These are phyloP conservation scores for Macaria liturata DNA, from an alignment of 2,888 invertebrate species.

Conservation along the genomic window DNA sequence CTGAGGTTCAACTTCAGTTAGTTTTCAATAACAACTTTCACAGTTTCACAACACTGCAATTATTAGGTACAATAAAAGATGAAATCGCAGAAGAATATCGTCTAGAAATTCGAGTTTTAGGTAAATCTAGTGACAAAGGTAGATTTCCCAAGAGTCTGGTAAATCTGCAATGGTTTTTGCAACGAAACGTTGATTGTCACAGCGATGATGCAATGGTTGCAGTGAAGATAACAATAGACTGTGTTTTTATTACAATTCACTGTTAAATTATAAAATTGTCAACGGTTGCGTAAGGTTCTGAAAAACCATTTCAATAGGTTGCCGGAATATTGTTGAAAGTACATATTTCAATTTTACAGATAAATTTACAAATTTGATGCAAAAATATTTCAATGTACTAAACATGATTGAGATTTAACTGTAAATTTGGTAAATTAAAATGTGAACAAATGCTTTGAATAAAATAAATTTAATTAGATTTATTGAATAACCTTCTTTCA, in stretches of 20 bases:
- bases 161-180: conserved; percentile 28
- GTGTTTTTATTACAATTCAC: conserved; percentile 26
- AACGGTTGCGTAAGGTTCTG: too few species aligned
- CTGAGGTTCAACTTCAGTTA: conserved; percentile 13
- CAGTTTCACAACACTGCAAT: conserved; percentile 15
- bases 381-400: too few species aligned
- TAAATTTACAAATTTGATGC: too few species aligned
- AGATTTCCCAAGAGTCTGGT: conserved; percentile 22
- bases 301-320: too few species aligned
- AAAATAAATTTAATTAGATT: too few species aligned
- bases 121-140: conserved; percentile 11
- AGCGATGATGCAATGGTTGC: conserved; percentile 34
- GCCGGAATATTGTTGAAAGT: too few species aligned
- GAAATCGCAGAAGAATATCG: not conserved
- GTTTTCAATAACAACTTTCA: conserved; percentile 26
- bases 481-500: too few species aligned
- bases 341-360: too few species aligned
- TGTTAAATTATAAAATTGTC: conserved; percentile 18
- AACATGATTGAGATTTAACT: too few species aligned
- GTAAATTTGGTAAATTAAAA: too few species aligned
- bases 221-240: conserved; percentile 34
- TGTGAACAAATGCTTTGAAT: too few species aligned
- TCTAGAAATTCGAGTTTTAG: conserved; percentile 1
- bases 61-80: not conserved
- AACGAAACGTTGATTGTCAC: conserved; percentile 29